A percentile compares a stretch with the other conserved stretches of the same genome.
Conservation (phyloP, 2,797 vertebrate species). For the Liasis olivaceus region DNA sequence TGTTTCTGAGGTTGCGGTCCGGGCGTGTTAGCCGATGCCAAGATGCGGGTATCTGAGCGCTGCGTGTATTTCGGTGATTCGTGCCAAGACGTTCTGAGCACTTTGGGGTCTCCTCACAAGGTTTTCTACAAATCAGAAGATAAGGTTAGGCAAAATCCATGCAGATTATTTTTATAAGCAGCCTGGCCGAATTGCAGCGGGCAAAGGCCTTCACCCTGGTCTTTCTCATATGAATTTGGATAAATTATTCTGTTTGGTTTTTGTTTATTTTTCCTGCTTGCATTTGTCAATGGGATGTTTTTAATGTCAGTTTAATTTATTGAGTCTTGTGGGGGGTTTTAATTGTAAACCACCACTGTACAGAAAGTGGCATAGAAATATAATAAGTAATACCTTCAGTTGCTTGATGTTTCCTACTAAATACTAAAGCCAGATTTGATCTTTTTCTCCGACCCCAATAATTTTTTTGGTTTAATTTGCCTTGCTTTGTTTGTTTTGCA, state of each 20-base stretch:
- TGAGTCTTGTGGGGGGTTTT: neutral
- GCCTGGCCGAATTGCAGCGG: neutral
- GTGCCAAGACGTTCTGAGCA: constrained; percentile 94
- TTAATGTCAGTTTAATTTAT: neutral
- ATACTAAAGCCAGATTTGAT: neutral
- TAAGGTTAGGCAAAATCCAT: constrained; percentile 80
- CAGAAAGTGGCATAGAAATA: neutral
- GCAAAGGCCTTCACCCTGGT: neutral
- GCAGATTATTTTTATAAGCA: neutral
- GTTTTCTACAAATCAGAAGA: constrained; percentile 99
- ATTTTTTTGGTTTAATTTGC: too few species aligned
- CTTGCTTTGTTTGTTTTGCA: too few species aligned
- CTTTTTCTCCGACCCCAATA: neutral
- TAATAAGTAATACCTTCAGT: too few species aligned
- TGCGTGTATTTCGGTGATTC: constrained; percentile 95
- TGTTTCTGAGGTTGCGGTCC: constrained; percentile 83
- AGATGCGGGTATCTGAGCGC: constrained; percentile 90
- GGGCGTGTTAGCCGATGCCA: constrained; percentile 88
- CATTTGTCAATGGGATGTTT: neutral
- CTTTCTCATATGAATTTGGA: neutral
- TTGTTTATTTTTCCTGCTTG: neutral
- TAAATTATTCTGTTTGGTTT: neutral
- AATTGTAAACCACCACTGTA: neutral
- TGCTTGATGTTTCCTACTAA: neutral
- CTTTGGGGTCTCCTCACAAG: constrained; percentile 95